Base-by-base conservation (phyloP, 2,888 invertebrate genomes). In the Polydrusus pterygomalis region DNA sequence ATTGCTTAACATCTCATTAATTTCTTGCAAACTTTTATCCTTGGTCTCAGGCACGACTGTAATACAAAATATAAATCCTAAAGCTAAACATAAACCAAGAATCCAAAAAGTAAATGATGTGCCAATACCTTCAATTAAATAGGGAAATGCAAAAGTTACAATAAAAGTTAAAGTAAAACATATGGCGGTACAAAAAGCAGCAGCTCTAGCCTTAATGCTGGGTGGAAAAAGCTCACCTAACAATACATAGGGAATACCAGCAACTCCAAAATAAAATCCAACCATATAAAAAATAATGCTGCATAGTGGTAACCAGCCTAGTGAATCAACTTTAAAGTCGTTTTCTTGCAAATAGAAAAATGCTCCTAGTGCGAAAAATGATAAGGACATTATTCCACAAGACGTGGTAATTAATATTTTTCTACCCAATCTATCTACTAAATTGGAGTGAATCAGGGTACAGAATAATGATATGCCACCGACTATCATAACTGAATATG, bases 31-130 rank as follows among this genome's bases (percentile, higher is more conserved):
- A 10, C 56, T 71, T 40, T 75, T 75, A 13, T 68, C 75, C 87
- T 95, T 96, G 0, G 97, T 97, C 88, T 97, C 97, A 5, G 97
- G 96, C 15, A 97, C 90, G 68, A 93, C 84, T 80, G 93, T 90
- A 64, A 92, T 86, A 0, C 94, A 92, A 87, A 96, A 97, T 84
- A 94, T 89, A 85, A 93, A 92, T 0, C 92, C 89, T 0, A 90
- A 20, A 0, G 89, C 82, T 79, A 92, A 92, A 83, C 89, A 91
- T 0, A 85, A 87, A 2, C 91, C 91, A 85, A 94, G 95, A 54
- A 94, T 87, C 90, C 94, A 93, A 88, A 94, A 95, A 0, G 93
- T 92, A 0, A 89, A 89, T 80, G 91, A 90, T 80, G 90, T 89
- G 6, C 94, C 94, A 15, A 93, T 87, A 0, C 89, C 87, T 0